phyloP scores from a whole-genome alignment of 2,888 invertebrate genomes.

The Piscicola geometra region DNA sequence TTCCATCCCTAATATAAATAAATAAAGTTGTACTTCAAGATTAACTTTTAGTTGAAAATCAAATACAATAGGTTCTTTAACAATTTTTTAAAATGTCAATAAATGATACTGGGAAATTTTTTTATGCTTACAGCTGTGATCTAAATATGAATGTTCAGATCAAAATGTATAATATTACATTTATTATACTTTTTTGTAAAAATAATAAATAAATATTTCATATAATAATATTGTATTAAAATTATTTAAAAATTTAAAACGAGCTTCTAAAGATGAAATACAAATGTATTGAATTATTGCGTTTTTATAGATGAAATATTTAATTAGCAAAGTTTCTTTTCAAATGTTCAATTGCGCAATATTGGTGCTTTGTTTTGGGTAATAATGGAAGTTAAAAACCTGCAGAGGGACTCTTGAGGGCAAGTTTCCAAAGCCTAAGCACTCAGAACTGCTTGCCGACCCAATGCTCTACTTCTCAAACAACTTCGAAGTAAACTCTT shows the following conservation, averaged over 20 bases:
- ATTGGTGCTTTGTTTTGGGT: too few relatives aligned
- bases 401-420: slow-evolving; percentile 86
- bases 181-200: not conserved
- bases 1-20: too few relatives aligned
- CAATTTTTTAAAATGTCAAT: not conserved
- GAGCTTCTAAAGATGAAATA: not conserved
- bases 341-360: too few relatives aligned
- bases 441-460: slow-evolving; percentile 77
- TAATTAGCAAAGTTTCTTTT: too few relatives aligned
- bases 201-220: not conserved
- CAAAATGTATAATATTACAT: too few relatives aligned
- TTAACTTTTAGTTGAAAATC: too few relatives aligned
- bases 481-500: not conserved
- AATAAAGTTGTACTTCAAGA: too few relatives aligned
- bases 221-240: not conserved
- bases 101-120: not conserved
- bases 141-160: not conserved
- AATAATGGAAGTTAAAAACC: too few relatives aligned
- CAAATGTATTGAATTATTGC: too few relatives aligned
- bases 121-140: not conserved
- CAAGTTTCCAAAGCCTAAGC: slow-evolving; percentile 76
- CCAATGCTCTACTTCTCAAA: slow-evolving; percentile 80
- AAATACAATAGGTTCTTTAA: too few relatives aligned
- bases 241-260: not conserved
- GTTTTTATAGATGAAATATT: too few relatives aligned